Conservation (phyloP, 1,140 invertebrate genomes). For the Atta colombica region DNA sequence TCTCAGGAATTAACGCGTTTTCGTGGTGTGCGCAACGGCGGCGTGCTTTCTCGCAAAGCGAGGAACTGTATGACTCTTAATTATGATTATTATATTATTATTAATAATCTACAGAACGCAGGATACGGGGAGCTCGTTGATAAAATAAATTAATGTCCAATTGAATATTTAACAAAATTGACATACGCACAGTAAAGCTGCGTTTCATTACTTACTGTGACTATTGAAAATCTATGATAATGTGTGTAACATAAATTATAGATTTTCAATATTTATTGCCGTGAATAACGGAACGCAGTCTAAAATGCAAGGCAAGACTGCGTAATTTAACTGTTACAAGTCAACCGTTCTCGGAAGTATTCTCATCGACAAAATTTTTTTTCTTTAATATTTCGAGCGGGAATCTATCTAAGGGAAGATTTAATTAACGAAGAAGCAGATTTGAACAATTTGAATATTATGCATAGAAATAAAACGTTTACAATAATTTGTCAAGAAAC, state of each 20-base stretch:
- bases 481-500: neutral
- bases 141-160: neutral
- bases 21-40: slow-evolving; percentile 2
- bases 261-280: too few relatives aligned
- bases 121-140: neutral
- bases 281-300: neutral
- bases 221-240: too few relatives aligned
- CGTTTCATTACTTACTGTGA: too few relatives aligned
- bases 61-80: neutral
- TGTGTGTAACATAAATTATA: too few relatives aligned
- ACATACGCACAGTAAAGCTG: neutral
- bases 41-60: slow-evolving; percentile 9
- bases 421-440: neutral
- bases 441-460: slow-evolving; percentile 21
- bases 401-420: slow-evolving; percentile 2
- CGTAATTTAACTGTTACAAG: neutral
- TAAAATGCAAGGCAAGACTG: neutral
- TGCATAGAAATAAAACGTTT: neutral
- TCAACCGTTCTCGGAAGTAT: neutral
- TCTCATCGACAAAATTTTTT: neutral
- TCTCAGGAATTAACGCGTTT: neutral
- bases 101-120: neutral
- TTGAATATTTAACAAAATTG: slow-evolving; percentile 17
- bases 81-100: slow-evolving; percentile 31
- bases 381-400: neutral